These are phyloP conservation scores for Papilio polyxenes DNA, from an alignment of 1,140 invertebrate genomes.

Conservation along the genomic window DNA sequence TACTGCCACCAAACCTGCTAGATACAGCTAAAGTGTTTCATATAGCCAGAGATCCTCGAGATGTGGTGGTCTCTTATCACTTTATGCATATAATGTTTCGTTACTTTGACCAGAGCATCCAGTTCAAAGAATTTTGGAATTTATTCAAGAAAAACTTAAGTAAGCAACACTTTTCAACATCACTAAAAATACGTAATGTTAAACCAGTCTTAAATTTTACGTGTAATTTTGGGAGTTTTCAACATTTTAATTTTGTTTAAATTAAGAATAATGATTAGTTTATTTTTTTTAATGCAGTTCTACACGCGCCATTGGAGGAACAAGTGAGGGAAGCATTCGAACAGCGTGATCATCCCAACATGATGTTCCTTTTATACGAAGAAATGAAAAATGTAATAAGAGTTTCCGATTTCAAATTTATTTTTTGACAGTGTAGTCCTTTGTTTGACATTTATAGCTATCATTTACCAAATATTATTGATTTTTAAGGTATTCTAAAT, in stretches of 20 bases:
- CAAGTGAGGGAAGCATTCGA: constrained; percentile 87
- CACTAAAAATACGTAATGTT: no score
- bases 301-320: constrained; percentile 86
- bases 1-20: constrained; percentile 59
- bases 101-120: constrained; percentile 83
- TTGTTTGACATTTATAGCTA: no score
- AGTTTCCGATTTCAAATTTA: background rate
- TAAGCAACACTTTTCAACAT: constrained; percentile 64
- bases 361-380: constrained; percentile 90
- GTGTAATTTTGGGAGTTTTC: no score
- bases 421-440: no score
- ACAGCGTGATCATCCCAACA: constrained; percentile 83
- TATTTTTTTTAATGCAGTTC: constrained; percentile 71
- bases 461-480: no score
- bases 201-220: no score
- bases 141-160: constrained; percentile 87
- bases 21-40: constrained; percentile 82
- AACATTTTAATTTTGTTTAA: no score
- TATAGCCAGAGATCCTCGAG: constrained; percentile 90
- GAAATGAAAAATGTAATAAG: constrained; percentile 74
- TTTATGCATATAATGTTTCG: constrained; percentile 86
- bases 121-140: constrained; percentile 87
- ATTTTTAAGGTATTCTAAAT: background rate
- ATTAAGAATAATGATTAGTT: no score
- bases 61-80: constrained; percentile 91